Percentiles rank a stretch among this genome's conserved stretches.
Conservation (phyloP, 2,113 vertebrate genomes). For the Notothenia coriiceps region DNA sequence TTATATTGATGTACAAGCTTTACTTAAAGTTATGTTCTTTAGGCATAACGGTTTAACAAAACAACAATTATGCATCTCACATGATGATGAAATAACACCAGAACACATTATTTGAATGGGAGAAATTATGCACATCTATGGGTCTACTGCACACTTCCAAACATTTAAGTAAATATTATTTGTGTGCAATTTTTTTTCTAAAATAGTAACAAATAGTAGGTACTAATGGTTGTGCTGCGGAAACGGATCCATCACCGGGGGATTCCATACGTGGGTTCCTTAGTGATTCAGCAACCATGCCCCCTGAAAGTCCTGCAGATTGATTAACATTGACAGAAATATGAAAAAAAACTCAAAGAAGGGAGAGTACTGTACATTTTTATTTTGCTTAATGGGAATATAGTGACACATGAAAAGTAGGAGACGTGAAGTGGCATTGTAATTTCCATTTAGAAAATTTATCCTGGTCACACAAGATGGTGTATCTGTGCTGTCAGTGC, state of each 20-base stretch:
- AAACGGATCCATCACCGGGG: background rate
- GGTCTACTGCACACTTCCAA: no score
- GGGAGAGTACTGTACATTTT: conserved; percentile 10
- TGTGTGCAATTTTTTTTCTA: no score
- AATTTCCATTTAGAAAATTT: conserved; percentile 53
- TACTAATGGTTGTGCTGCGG: no score
- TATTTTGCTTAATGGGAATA: conserved; percentile 44
- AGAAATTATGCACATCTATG: no score
- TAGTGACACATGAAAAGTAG: conserved; percentile 54
- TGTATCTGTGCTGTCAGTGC: conserved; percentile 30
- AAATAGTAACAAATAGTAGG: no score
- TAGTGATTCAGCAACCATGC: conserved; percentile 27
- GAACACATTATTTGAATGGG: no score
- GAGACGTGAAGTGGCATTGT: conserved; percentile 31
- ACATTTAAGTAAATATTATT: no score
- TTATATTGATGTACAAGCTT: no score
- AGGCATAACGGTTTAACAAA: no score
- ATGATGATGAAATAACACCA: no score
- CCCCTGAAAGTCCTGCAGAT: conserved; percentile 35
- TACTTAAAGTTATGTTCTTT: no score
- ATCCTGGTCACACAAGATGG: conserved; percentile 40
- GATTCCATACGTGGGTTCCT: conserved; percentile 15
- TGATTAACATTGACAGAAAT: conserved; percentile 45
- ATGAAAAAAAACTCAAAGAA: conserved; percentile 5
- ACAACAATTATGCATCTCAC: no score